Conservation (phyloP, 2,797 vertebrate genomes). For the Gephyroberyx darwinii region DNA sequence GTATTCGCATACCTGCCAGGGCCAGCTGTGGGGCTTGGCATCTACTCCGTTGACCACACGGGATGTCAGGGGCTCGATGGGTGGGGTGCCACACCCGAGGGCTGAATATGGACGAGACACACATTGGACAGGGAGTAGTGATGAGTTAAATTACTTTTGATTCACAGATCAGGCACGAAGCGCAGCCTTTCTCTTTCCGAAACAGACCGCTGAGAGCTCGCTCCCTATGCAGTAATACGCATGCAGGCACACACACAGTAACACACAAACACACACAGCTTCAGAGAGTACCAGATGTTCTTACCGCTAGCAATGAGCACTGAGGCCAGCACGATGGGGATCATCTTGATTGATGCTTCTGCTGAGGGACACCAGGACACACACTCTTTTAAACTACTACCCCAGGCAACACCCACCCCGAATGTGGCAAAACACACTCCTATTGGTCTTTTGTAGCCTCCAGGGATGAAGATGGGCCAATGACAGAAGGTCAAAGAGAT, state of each 20-base stretch:
- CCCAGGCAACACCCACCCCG: slow-evolving; percentile 45
- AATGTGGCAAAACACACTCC: slow-evolving; percentile 27
- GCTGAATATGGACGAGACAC: slow-evolving; percentile 58
- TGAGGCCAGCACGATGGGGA: slow-evolving; percentile 80
- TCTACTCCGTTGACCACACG: slow-evolving; percentile 84
- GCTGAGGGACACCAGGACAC: slow-evolving; percentile 60
- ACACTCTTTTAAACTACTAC: slow-evolving; percentile 74
- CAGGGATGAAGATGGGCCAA: slow-evolving; percentile 46
- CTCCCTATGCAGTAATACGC: slow-evolving; percentile 28
- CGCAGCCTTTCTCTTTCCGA: slow-evolving; percentile 22
- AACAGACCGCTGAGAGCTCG: slow-evolving; percentile 2
- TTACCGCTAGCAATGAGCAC: slow-evolving; percentile 83
- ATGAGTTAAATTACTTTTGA: neutral
- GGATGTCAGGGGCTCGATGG: slow-evolving; percentile 73
- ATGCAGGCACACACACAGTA: slow-evolving; percentile 15
- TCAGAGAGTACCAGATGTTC: slow-evolving; percentile 71
- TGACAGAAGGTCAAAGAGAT: slow-evolving; percentile 27
- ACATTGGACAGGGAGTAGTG: neutral
- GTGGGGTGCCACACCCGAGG: slow-evolving; percentile 80
- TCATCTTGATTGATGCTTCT: slow-evolving; percentile 80
- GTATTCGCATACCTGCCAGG: slow-evolving; percentile 86
- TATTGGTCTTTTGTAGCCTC: slow-evolving; percentile 56
- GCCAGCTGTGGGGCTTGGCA: slow-evolving; percentile 87
- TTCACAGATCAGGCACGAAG: slow-evolving; percentile 8
- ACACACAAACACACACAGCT: slow-evolving; percentile 50